Percentiles rank a stretch among this genome's conserved stretches.
Evolutionary conservation across 2,888 invertebrate species (phyloP).

Genomic region (Melanargia galathea): DNA sequence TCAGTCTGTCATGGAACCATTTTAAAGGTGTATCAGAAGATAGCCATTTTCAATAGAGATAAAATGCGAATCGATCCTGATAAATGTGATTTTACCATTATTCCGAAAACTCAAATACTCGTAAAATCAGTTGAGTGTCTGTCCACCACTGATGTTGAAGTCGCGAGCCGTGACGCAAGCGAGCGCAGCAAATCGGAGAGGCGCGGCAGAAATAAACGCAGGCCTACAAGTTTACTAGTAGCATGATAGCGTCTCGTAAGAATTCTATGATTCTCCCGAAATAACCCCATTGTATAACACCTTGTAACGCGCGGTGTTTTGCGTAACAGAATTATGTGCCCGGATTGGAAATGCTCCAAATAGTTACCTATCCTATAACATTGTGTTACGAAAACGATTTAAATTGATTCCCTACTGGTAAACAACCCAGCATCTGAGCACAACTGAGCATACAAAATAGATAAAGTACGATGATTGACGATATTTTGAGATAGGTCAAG

Average conservation of each 20-base stretch:
- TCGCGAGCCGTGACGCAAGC: conserved; percentile 29
- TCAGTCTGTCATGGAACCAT: too few relatives aligned
- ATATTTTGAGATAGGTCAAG: not conserved
- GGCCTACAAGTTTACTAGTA: not conserved
- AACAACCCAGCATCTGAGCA: not conserved
- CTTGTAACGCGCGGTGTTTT: conserved; percentile 30
- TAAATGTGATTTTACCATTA: not conserved
- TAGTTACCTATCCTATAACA: conserved; percentile 3
- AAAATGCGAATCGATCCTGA: not conserved
- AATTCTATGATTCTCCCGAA: conserved; percentile 35
- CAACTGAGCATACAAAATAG: not conserved
- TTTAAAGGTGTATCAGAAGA: too few relatives aligned
- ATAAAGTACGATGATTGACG: not conserved
- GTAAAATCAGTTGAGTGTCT: conserved; percentile 1
- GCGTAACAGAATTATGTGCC: conserved; percentile 27
- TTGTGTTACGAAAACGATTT: not conserved
- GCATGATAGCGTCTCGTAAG: too few relatives aligned
- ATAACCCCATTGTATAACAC: conserved; percentile 39
- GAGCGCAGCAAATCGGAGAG: conserved; percentile 24
- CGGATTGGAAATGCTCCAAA: conserved; percentile 8
- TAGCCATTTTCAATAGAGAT: too few relatives aligned
- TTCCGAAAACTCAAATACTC: not conserved
- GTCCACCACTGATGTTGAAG: conserved; percentile 26
- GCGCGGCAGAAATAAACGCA: conserved; percentile 30
- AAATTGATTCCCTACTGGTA: not conserved